A percentile compares a stretch with the other conserved stretches of the same genome.
Conservation (phyloP, 2,888 invertebrate genomes). For the Ceratothoa steindachneri region DNA sequence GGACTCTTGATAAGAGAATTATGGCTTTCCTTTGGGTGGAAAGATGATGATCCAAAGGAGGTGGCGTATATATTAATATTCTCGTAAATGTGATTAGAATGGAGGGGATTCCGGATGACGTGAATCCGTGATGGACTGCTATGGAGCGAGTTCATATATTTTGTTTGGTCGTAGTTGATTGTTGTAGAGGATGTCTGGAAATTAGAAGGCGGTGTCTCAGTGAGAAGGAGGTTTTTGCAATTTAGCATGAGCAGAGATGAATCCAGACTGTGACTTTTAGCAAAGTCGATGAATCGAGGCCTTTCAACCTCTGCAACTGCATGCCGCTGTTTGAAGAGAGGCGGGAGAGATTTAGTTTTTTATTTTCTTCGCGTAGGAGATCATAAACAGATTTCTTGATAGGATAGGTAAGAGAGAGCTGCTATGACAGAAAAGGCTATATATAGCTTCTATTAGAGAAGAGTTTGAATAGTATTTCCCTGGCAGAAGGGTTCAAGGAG, state of each 20-base stretch:
- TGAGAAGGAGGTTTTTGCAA: constrained; percentile 19
- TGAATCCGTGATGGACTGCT: constrained; percentile 2
- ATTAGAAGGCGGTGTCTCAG: neutral
- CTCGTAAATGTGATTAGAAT: constrained; percentile 4
- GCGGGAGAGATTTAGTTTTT: neutral
- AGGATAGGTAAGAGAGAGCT: too few relatives aligned
- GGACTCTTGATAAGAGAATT: neutral
- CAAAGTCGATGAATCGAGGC: constrained; percentile 62
- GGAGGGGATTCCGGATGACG: neutral
- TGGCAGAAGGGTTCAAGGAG: too few relatives aligned
- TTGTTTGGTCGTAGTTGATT: neutral
- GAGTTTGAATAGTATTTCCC: too few relatives aligned
- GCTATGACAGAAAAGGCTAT: too few relatives aligned
- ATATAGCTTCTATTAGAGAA: too few relatives aligned
- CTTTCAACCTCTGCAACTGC: constrained; percentile 13
- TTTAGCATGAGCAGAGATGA: constrained; percentile 59
- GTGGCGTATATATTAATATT: constrained; percentile 10
- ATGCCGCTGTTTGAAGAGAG: constrained; percentile 25
- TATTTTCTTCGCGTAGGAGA: too few relatives aligned
- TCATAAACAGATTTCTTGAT: too few relatives aligned
- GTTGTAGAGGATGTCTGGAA: neutral
- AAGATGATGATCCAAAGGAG: neutral
- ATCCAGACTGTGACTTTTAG: constrained; percentile 78
- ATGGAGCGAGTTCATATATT: neutral
- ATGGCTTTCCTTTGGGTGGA: neutral